Evolutionary conservation across 2,888 invertebrate genomes (phyloP).

Genomic region (Flexamia atlantica): DNA sequence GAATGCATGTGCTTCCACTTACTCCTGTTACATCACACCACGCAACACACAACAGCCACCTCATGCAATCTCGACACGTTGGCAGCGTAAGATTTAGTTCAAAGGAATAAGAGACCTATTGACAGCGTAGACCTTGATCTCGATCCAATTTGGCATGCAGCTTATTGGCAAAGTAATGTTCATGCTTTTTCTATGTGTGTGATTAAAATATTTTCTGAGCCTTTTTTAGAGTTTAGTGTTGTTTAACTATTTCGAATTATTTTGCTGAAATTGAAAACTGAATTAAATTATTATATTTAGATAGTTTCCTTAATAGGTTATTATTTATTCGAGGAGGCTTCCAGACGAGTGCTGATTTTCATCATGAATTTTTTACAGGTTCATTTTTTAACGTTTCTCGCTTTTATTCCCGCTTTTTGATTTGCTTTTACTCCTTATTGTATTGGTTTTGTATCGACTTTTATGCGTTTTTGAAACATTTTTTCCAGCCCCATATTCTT

Average conservation of each 20-base stretch:
- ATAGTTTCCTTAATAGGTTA: conserved; percentile 23
- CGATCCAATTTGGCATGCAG: conserved; percentile 53
- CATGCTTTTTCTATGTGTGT: conserved; percentile 53
- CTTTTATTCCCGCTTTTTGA: conserved; percentile 20
- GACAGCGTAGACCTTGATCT: conserved; percentile 28
- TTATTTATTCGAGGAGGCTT: conserved; percentile 21
- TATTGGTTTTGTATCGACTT: conserved; percentile 2
- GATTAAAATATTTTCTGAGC: conserved; percentile 31
- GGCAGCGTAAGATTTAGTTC: background rate
- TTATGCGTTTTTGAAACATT: conserved; percentile 4
- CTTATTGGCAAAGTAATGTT: conserved; percentile 44
- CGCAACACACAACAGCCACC: background rate
- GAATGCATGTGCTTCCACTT: conserved; percentile 22
- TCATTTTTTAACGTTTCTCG: conserved; percentile 25
- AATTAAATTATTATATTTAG: background rate
- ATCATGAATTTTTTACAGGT: conserved; percentile 31
- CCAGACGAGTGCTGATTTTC: conserved; percentile 40
- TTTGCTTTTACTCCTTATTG: conserved; percentile 24
- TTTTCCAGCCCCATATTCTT: background rate
- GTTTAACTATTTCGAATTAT: conserved; percentile 16
- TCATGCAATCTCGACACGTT: background rate
- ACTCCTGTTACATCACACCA: conserved; percentile 21
- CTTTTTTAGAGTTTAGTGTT: conserved; percentile 36
- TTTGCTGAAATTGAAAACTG: conserved; percentile 22
- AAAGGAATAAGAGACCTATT: conserved; percentile 11